Evolutionary conservation across 2,888 invertebrate genomes (phyloP).

Genomic region (Drosophila pullipes): DNA sequence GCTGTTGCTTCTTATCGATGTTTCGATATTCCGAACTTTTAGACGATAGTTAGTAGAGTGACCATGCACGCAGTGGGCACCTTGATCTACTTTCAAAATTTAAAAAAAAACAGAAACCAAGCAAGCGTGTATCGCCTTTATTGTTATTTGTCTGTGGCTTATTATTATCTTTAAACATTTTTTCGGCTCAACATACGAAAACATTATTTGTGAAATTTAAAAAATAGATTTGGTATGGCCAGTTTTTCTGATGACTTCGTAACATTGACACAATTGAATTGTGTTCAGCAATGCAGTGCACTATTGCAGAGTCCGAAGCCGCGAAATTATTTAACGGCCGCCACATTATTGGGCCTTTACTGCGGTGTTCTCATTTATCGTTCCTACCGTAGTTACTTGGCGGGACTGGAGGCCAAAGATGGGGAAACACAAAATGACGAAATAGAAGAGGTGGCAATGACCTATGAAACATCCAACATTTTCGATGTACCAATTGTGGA

Average conservation of each 20-base stretch:
- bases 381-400: conserved; percentile 22
- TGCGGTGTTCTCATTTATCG: conserved; percentile 46
- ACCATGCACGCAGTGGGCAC: conserved; percentile 15
- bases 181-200: not conserved
- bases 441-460: conserved; percentile 9
- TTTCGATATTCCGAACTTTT: conserved; percentile 2
- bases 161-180: not conserved
- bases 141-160: not conserved
- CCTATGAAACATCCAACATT: not conserved
- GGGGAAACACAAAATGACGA: not conserved
- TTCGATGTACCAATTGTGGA: conserved; percentile 13
- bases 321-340: conserved; percentile 26
- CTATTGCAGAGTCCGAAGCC: conserved; percentile 18
- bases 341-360: conserved; percentile 34
- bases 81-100: not conserved
- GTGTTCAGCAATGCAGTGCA: conserved; percentile 27
- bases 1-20: conserved; percentile 12
- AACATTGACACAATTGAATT: conserved; percentile 32
- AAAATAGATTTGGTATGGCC: conserved; percentile 22
- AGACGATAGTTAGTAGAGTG: conserved; percentile 24
- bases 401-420: not conserved
- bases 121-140: not conserved
- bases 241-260: conserved; percentile 20
- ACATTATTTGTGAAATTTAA: conserved; percentile 1
- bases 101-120: not conserved